phyloP scores from a whole-genome alignment of 2,888 invertebrate genomes.

The Heliconius aoede region DNA sequence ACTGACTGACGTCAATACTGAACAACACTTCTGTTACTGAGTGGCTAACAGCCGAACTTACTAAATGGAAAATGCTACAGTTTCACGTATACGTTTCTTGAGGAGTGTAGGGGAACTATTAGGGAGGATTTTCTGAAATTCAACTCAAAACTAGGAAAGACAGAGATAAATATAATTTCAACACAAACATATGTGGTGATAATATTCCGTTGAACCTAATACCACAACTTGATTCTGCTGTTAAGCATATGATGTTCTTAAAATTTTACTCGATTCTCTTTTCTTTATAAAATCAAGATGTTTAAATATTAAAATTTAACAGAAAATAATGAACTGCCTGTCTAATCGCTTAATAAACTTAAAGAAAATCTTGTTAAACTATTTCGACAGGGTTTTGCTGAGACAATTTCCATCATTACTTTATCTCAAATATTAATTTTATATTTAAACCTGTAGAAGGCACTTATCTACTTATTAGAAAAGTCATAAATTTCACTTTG shows the following conservation, averaged over 20 bases:
- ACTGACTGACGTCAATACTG: too few relatives aligned
- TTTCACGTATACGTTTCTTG: too few relatives aligned
- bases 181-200: too few relatives aligned
- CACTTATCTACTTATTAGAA: slow-evolving; percentile 35
- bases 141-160: neutral
- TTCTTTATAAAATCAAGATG: neutral
- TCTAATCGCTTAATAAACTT: slow-evolving; percentile 3
- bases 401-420: slow-evolving; percentile 28
- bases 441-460: slow-evolving; percentile 33
- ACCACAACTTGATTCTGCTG: too few relatives aligned
- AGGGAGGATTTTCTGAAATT: neutral
- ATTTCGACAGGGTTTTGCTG: slow-evolving; percentile 24
- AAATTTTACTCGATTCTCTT: too few relatives aligned
- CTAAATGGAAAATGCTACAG: too few relatives aligned
- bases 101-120: neutral
- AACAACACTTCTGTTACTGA: too few relatives aligned
- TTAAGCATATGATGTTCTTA: too few relatives aligned
- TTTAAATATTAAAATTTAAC: neutral
- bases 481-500: slow-evolving; percentile 32
- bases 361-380: slow-evolving; percentile 18
- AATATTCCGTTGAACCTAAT: too few relatives aligned
- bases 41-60: too few relatives aligned
- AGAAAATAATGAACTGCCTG: neutral
- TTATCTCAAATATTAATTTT: slow-evolving; percentile 43
- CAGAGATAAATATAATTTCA: too few relatives aligned